Conservation (phyloP, 1,140 invertebrate species). For the Daktulosphaira vitifoliae region DNA sequence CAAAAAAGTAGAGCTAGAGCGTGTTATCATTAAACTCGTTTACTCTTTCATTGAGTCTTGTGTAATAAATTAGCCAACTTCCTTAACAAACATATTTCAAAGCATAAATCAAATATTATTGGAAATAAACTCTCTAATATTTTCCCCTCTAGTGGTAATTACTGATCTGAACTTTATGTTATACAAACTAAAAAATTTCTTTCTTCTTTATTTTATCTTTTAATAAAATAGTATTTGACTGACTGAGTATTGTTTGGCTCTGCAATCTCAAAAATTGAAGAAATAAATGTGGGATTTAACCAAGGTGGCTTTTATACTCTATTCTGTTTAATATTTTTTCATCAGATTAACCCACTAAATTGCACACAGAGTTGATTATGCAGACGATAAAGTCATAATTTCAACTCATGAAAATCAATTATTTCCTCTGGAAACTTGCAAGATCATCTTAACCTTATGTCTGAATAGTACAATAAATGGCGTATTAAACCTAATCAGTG, state of each 20-base stretch:
- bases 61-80: no score
- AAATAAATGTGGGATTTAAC: background rate
- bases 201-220: background rate
- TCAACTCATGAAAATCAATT: background rate
- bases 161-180: no score
- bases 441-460: background rate
- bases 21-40: no score
- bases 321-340: background rate
- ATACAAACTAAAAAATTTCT: no score
- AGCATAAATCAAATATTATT: no score
- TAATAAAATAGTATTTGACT: background rate
- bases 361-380: background rate
- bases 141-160: no score
- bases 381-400: background rate
- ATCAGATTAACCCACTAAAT: background rate
- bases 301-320: background rate
- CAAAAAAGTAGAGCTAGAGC: no score
- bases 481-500: background rate
- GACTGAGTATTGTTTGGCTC: background rate
- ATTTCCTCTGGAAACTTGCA: background rate
- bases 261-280: background rate
- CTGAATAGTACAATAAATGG: background rate
- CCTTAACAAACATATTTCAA: no score
- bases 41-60: no score
- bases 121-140: no score